These are phyloP conservation scores for Conus betulinus DNA, from an alignment of 1,140 invertebrate species.

Conservation along the genomic window DNA sequence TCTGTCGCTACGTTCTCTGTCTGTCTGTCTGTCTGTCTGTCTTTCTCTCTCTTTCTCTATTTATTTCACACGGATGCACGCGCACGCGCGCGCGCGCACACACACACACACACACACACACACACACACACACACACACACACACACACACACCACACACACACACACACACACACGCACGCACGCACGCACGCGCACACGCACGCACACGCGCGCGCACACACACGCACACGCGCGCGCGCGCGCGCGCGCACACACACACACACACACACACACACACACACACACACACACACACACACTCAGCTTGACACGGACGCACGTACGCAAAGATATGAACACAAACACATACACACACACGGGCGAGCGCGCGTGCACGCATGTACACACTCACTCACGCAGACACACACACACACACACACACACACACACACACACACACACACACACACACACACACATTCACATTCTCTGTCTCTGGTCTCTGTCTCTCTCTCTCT, in stretches of 20 bases:
- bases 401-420: too few species aligned
- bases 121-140: constrained; percentile 14
- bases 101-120: constrained; percentile 17
- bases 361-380: not conserved
- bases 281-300: not conserved
- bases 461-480: not conserved
- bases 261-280: not conserved
- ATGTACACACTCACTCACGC: too few species aligned
- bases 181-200: not conserved
- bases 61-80: not conserved
- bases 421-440: too few species aligned
- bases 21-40: not conserved
- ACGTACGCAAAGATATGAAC: too few species aligned
- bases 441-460: too few species aligned
- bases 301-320: not conserved
- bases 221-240: not conserved
- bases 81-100: not conserved
- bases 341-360: not conserved
- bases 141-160: not conserved
- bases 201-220: not conserved
- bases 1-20: not conserved
- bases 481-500: not conserved
- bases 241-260: not conserved
- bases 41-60: too few species aligned
- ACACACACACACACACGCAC: not conserved